Evolutionary conservation across 2,888 invertebrate genomes (phyloP).

Genomic region (Aradus depressus): DNA sequence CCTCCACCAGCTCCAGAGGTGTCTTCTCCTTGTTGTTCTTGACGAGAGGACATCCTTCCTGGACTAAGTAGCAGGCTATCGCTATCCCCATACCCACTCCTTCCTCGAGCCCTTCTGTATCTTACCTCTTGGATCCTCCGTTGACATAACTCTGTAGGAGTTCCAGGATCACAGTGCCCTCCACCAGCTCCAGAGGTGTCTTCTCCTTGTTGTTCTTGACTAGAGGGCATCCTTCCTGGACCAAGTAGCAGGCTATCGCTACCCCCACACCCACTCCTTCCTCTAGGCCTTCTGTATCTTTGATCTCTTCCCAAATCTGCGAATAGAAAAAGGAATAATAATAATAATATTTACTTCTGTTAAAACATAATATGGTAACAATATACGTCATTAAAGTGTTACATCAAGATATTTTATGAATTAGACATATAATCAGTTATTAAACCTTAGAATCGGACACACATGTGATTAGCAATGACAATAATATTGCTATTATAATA

Average conservation of each 20-base stretch:
- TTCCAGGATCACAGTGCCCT: constrained; percentile 3
- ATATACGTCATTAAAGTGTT: no score
- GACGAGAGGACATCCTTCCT: constrained; percentile 50
- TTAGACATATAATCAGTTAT: no score
- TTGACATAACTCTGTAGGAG: constrained; percentile 6
- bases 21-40: constrained; percentile 55
- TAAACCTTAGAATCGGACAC: no score
- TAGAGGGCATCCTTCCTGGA: constrained; percentile 51
- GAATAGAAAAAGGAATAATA: constrained; percentile 8
- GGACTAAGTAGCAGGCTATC: constrained; percentile 60
- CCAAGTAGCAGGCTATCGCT: constrained; percentile 60
- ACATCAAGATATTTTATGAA: no score
- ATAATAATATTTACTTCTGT: neutral
- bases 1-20: constrained; percentile 51
- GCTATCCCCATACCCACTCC: constrained; percentile 49
- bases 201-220: constrained; percentile 55
- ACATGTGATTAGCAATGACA: no score
- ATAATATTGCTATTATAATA: no score
- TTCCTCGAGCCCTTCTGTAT: constrained; percentile 19
- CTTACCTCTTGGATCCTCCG: constrained; percentile 24
- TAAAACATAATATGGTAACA: no score
- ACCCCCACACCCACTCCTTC: constrained; percentile 44
- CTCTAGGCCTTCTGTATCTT: constrained; percentile 23
- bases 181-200: constrained; percentile 55
- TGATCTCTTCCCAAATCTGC: constrained; percentile 40